Evolutionary conservation across 2,797 vertebrate species (phyloP).

Genomic region (Lepilemur ruficaudatus): DNA sequence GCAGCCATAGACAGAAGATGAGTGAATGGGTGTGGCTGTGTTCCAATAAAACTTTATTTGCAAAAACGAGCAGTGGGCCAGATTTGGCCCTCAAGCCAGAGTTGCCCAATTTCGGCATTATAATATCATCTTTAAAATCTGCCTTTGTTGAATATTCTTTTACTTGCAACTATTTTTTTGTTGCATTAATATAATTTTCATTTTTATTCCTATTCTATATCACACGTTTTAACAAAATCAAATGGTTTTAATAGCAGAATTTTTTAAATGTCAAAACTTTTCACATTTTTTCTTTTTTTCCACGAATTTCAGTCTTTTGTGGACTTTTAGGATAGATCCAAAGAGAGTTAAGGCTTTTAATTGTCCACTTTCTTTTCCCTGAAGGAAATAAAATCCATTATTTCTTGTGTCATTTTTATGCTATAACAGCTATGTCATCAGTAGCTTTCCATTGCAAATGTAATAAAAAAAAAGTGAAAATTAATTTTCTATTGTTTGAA

Average conservation of each 20-base stretch:
- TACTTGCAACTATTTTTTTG: background rate
- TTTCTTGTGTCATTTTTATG: slow-evolving; percentile 81
- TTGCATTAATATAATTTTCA: background rate
- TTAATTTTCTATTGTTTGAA: slow-evolving; percentile 85
- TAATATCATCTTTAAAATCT: background rate
- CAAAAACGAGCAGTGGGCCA: background rate
- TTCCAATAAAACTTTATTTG: slow-evolving; percentile 56
- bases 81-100: background rate
- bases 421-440: slow-evolving; percentile 69
- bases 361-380: slow-evolving; percentile 74
- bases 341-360: slow-evolving; percentile 73
- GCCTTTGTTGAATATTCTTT: background rate
- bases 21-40: background rate
- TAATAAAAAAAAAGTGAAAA: slow-evolving; percentile 82
- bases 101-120: background rate
- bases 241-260: background rate
- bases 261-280: slow-evolving; percentile 4
- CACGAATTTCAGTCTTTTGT: background rate
- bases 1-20: background rate
- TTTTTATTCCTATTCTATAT: background rate
- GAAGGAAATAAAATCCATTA: slow-evolving; percentile 78
- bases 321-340: slow-evolving; percentile 68
- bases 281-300: background rate
- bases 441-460: slow-evolving; percentile 77
- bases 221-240: background rate